Conservation (phyloP, 2,113 vertebrate species). For the Numida meleagris region DNA sequence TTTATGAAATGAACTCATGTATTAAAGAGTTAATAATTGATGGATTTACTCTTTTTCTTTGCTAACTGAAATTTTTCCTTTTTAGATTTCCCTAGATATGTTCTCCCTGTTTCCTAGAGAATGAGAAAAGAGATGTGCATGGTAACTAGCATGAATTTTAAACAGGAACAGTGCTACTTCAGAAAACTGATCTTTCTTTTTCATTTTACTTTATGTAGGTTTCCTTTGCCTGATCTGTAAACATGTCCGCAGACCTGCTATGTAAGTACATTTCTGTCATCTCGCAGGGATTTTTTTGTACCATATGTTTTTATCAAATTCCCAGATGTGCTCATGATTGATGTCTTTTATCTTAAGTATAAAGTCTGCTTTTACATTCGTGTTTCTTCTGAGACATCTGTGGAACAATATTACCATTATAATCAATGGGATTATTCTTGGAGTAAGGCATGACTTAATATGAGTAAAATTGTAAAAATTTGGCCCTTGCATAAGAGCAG, state of each 20-base stretch:
- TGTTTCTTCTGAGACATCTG: conserved; percentile 41
- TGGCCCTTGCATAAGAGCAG: conserved; percentile 39
- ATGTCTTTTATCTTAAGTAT: conserved; percentile 52
- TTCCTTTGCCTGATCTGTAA: conserved; percentile 65
- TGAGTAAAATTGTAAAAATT: conserved; percentile 66
- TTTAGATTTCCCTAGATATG: neutral
- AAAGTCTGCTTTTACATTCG: conserved; percentile 64
- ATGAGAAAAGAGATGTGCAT: neutral
- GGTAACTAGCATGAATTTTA: neutral
- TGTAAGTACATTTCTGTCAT: conserved; percentile 63
- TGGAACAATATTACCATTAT: conserved; percentile 61
- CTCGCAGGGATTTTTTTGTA: conserved; percentile 28
- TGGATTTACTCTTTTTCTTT: neutral
- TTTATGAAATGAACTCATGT: neutral
- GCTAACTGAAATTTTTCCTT: neutral
- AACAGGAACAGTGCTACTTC: neutral
- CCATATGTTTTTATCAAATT: conserved; percentile 46
- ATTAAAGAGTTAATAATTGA: neutral
- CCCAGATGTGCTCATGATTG: conserved; percentile 51
- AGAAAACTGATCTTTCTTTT: conserved; percentile 37
- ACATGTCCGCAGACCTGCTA: conserved; percentile 70
- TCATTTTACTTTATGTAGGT: conserved; percentile 64
- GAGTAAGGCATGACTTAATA: conserved; percentile 53
- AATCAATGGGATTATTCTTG: conserved; percentile 53
- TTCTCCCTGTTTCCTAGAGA: neutral